Conservation (phyloP, 1,140 invertebrate species). For the Scaptomyza graminum region DNA sequence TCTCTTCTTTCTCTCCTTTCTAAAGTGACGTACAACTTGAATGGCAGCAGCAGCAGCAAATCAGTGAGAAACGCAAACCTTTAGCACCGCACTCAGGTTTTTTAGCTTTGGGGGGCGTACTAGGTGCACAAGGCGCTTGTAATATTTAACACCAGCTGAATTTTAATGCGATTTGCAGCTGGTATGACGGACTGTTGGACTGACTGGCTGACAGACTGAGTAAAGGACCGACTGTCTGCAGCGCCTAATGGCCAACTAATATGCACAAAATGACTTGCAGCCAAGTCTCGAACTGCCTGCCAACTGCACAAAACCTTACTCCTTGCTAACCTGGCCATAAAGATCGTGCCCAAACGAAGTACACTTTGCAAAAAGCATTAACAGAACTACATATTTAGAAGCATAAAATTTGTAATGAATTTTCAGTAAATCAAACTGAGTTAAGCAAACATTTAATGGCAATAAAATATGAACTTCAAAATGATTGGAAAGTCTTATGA, state of each 20-base stretch:
- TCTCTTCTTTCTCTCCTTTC: not conserved
- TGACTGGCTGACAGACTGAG: conserved; percentile 5
- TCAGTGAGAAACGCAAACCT: conserved; percentile 61
- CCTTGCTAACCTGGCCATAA: conserved; percentile 1
- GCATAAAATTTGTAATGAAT: too few species aligned
- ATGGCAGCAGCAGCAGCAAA: conserved; percentile 76
- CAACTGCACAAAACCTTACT: conserved; percentile 34
- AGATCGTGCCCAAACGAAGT: conserved; percentile 37
- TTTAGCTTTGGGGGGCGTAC: not conserved
- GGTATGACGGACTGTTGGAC: conserved; percentile 25
- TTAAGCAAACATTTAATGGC: too few species aligned
- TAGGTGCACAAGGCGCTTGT: conserved; percentile 55
- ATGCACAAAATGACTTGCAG: conserved; percentile 80
- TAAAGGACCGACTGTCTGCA: conserved; percentile 31
- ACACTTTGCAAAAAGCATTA: conserved; percentile 5
- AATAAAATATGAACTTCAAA: too few species aligned
- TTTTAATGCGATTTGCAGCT: conserved; percentile 70
- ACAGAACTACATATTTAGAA: too few species aligned
- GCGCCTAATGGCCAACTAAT: conserved; percentile 80
- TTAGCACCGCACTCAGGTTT: conserved; percentile 43
- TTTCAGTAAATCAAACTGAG: too few species aligned
- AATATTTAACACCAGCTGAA: conserved; percentile 81
- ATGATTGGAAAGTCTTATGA: too few species aligned
- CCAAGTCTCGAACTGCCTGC: conserved; percentile 63
- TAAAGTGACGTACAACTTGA: conserved; percentile 51